Base-by-base conservation (phyloP, 1,140 invertebrate species). In the Drosophila malerkotliana region DNA sequence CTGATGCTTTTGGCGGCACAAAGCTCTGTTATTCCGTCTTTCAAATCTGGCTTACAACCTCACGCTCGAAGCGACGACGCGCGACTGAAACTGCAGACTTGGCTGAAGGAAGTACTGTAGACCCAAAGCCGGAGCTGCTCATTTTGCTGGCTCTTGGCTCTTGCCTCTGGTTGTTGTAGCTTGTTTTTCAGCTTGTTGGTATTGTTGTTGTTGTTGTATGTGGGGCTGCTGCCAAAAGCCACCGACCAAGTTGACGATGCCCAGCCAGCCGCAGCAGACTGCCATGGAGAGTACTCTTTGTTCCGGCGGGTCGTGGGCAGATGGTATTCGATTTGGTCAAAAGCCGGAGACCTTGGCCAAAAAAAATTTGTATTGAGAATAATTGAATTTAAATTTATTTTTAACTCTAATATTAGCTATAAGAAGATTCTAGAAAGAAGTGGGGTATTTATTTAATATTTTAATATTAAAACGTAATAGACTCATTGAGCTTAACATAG, bases 11-110 rank as follows among this genome's bases (percentile, higher is more conserved):
- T 60, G 39, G 54, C 62, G 41, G 41, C 48, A 52, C 47, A 39
- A 52, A 39, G 21, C 28, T 34, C 39, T 57, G 12, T 57, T 15
- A 45, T 44, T 49, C 18, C 59, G 59, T 30, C 32, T 47, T 73
- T 62, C 41, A 75, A 47, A 18, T 47, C 44, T 52, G 60, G 60
- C 48, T 80, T 15, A 69, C 18, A 75, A 84, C 82, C 78, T 82
- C 60, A 88, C 83, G 83, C 71, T 87, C 75, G 74, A 58, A 87
- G 66, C 83, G 64, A 76, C 82, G 71, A 82, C 82, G 83, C 79
- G 74, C 82, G 80, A 87, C 81, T 85, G 76, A 79, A 79, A 79
- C 58, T 87, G 81, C 81, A 85, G 82, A 87, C 81, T 66, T 75
- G 24, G 71, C 79, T 64, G 79, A 85, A 87, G 83, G 68, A 68